A percentile compares a stretch with the other conserved stretches of the same genome.
Conservation (phyloP, 2,888 invertebrate species). For the Lymantria dispar region DNA sequence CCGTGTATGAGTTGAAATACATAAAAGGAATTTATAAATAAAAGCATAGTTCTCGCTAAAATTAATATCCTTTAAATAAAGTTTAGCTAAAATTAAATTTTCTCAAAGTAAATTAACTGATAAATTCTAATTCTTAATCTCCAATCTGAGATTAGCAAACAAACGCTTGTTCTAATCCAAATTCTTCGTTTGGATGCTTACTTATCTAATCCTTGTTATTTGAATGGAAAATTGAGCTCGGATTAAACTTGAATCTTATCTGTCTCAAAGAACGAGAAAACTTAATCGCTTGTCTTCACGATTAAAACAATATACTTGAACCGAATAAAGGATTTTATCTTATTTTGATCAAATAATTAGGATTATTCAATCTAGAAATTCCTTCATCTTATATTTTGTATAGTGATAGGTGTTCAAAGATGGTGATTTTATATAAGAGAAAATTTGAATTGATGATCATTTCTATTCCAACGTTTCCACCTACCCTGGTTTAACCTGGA, state of each 20-base stretch:
- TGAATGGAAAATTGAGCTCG: conserved; percentile 31
- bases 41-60: too few species aligned
- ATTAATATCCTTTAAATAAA: too few species aligned
- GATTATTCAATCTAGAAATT: conserved; percentile 24
- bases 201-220: conserved; percentile 34
- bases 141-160: conserved; percentile 31
- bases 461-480: too few species aligned
- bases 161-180: conserved; percentile 20
- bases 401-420: not conserved
- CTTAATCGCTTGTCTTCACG: conserved; percentile 31
- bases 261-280: conserved; percentile 33
- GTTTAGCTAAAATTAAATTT: too few species aligned
- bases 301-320: conserved; percentile 28
- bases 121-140: conserved; percentile 36
- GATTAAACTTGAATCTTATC: conserved; percentile 37
- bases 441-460: not conserved
- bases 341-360: conserved; percentile 23
- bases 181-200: conserved; percentile 34
- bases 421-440: not conserved
- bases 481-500: too few species aligned
- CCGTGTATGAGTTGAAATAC: too few species aligned
- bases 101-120: conserved; percentile 31
- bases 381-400: not conserved
- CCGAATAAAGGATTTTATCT: conserved; percentile 25
- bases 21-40: too few species aligned